Evolutionary conservation across 1,140 invertebrate species (phyloP).

Genomic region (Whitmania pigra): DNA sequence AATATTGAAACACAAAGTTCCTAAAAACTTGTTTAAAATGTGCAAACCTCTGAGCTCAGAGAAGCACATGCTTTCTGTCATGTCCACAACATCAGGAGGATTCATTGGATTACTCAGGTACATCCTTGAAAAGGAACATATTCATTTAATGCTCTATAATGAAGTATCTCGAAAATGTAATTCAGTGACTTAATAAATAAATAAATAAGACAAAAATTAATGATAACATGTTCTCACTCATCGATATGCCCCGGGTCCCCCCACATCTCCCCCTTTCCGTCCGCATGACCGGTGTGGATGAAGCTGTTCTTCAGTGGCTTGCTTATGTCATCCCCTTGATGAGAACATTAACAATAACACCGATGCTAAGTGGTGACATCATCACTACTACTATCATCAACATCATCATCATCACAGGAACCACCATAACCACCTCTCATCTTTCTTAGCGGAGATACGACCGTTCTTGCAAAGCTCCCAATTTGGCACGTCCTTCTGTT

Average conservation of each 20-base stretch:
- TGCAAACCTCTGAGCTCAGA: neutral
- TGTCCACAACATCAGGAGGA: constrained; percentile 55
- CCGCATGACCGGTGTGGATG: constrained; percentile 59
- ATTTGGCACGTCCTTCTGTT: constrained; percentile 77
- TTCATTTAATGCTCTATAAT: neutral
- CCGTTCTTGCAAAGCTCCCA: constrained; percentile 55
- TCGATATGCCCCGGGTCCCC: constrained; percentile 68
- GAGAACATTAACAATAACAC: neutral
- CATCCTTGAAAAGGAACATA: constrained; percentile 43
- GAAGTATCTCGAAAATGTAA: too few relatives aligned
- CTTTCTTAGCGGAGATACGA: constrained; percentile 53
- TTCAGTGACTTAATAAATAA: neutral
- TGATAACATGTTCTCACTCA: constrained; percentile 41
- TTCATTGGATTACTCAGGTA: constrained; percentile 71
- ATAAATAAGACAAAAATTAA: neutral
- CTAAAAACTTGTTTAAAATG: too few relatives aligned
- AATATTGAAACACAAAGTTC: neutral
- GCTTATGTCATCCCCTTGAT: constrained; percentile 37
- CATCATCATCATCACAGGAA: neutral
- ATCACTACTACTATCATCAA: constrained; percentile 7
- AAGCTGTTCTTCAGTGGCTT: constrained; percentile 61
- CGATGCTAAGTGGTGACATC: neutral
- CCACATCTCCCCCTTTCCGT: constrained; percentile 57
- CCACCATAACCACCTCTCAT: constrained; percentile 29
- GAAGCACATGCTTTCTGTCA: constrained; percentile 40